These are phyloP conservation scores for Bombyx huttoni DNA, from an alignment of 2,888 invertebrate species.

Conservation along the genomic window DNA sequence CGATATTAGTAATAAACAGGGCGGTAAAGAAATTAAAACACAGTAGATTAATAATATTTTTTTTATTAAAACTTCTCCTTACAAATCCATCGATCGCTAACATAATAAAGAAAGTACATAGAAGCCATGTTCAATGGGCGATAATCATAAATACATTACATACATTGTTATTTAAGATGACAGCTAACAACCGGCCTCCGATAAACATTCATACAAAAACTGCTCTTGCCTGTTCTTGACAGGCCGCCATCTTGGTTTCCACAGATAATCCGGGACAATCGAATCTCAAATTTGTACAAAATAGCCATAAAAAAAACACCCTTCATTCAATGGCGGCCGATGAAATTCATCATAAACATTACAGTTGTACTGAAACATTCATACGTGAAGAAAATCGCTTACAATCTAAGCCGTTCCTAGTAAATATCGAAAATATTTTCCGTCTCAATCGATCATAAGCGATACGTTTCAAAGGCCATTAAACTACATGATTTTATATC, in stretches of 20 bases:
- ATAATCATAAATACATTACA: slow-evolving; percentile 44
- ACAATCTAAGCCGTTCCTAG: too few species aligned
- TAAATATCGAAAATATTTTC: not conserved
- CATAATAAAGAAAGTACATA: slow-evolving; percentile 64
- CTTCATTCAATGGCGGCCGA: slow-evolving; percentile 9
- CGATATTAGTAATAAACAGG: too few species aligned
- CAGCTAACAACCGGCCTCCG: slow-evolving; percentile 20
- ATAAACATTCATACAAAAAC: slow-evolving; percentile 15
- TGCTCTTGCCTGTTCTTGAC: slow-evolving; percentile 9
- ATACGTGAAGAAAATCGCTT: slow-evolving; percentile 3
- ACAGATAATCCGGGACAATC: not conserved
- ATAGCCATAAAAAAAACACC: not conserved
- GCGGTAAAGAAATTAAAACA: slow-evolving; percentile 19
- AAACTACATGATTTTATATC: slow-evolving; percentile 30
- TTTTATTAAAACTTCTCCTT: slow-evolving; percentile 70
- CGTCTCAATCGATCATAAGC: not conserved
- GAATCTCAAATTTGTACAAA: not conserved
- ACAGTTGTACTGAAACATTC: slow-evolving; percentile 11
- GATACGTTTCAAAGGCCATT: not conserved
- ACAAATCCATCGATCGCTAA: slow-evolving; percentile 70
- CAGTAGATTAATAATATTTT: slow-evolving; percentile 42
- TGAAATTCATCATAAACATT: slow-evolving; percentile 14
- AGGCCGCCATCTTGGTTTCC: slow-evolving; percentile 14
- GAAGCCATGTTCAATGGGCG: slow-evolving; percentile 58
- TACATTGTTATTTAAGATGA: slow-evolving; percentile 23